Evolutionary conservation across 2,113 vertebrate species (phyloP).

Genomic region (Okapia johnstoni): DNA sequence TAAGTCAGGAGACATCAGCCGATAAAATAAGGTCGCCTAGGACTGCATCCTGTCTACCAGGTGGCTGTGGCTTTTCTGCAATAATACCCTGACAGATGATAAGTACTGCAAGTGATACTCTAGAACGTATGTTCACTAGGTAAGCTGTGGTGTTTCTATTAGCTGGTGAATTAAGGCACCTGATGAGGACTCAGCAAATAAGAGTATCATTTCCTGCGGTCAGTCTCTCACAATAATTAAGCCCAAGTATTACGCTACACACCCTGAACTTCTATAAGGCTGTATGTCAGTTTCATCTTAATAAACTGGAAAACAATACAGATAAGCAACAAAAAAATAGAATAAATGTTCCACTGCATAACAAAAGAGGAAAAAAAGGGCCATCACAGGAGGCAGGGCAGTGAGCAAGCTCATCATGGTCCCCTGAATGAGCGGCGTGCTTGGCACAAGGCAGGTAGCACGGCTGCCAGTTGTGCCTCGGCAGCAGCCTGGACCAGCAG

Average conservation of each 20-base stretch:
- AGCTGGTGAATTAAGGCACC: not conserved
- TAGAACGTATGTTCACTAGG: not conserved
- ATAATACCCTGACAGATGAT: not conserved
- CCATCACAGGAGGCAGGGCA: not conserved
- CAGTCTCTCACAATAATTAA: not conserved
- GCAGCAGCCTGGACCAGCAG: not conserved
- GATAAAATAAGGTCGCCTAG: not conserved
- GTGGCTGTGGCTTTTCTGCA: not conserved
- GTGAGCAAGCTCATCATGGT: fast-evolving
- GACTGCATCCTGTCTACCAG: not conserved
- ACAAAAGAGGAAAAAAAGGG: not conserved
- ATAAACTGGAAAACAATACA: not conserved
- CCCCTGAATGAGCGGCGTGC: fast-evolving
- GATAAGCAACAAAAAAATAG: not conserved
- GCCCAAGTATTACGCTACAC: not conserved
- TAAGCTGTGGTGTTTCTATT: not conserved
- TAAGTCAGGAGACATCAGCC: not conserved
- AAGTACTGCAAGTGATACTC: fast-evolving
- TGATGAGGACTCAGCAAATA: not conserved
- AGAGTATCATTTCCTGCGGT: not conserved
- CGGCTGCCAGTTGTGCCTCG: not conserved
- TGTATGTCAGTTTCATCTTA: too few species aligned
- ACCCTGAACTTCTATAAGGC: not conserved
- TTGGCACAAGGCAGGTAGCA: not conserved
- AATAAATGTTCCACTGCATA: not conserved